Base-by-base conservation (phyloP, 2,888 invertebrate genomes). In the Heliothis peltigera region DNA sequence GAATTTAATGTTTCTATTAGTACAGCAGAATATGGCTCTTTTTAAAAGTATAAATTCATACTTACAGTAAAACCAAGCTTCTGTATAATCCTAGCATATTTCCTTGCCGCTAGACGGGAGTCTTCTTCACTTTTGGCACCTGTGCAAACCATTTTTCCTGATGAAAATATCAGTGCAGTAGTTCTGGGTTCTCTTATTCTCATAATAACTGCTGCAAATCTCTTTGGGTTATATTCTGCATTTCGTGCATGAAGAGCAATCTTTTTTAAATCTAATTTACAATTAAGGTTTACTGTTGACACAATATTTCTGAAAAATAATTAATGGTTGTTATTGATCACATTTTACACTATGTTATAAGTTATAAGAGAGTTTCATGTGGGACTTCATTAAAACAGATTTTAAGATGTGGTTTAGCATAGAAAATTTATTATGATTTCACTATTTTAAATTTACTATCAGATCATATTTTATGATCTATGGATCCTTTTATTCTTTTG, bases 171-270 rank as follows among this genome's bases (percentile, higher is more conserved):
- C 21, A 97, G 89, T 5, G 97, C 97, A 17, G 97, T 97, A 6
- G 97, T 99, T 92, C 99, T 95, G 0, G 98, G 98, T 91, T 98
- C 99, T 84, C 96, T 96, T 91, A 97, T 98, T 86, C 99, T 96
- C 99, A 99, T 99, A 61, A 99, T 99, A 4, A 99, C 99, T 43
- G 99, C 99, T 55, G 99, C 99, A 95, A 99, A 99, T 85, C 99
- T 97, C 92, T 99, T 99, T 8, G 99, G 99, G 91, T 99, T 99
- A 89, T 99, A 99, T 92, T 99, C 99, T 1, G 99, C 99, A 95
- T 99, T 99, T 89, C 99, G 97, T 0, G 99, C 99, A 89, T 99
- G 99, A 2, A 99, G 94, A 0, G 99, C 99, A 82, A 99, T 99
- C 93, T 98, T 98, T 87, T 99, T 99, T 69, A 99, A 95, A 88